Conservation (phyloP, 2,888 invertebrate genomes). For the Cinara cedri region DNA sequence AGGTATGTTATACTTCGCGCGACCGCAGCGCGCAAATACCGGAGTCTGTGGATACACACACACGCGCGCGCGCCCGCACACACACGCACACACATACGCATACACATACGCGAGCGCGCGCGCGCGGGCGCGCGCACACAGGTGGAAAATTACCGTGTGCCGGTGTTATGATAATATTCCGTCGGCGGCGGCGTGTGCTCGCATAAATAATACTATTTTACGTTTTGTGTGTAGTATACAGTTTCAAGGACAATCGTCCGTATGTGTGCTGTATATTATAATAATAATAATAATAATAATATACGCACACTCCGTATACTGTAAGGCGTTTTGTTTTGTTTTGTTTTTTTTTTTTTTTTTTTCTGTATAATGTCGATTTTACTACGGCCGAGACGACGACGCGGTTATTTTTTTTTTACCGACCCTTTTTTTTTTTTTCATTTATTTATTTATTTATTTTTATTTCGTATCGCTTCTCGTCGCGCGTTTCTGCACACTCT, state of each 20-base stretch:
- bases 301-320: neutral
- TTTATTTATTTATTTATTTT: no score
- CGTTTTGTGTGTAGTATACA: neutral
- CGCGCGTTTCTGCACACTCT: neutral
- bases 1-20: no score
- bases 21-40: no score
- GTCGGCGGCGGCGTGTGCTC: constrained; percentile 11
- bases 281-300: neutral
- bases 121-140: no score
- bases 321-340: no score
- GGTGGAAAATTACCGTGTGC: constrained; percentile 25
- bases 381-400: neutral
- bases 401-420: neutral
- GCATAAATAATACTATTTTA: constrained; percentile 45
- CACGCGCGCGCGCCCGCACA: neutral
- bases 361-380: constrained; percentile 5
- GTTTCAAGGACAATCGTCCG: constrained; percentile 37
- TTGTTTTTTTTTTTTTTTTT: constrained; percentile 1
- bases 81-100: no score
- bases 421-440: constrained; percentile 37
- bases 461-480: neutral
- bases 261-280: neutral
- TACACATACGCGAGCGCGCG: no score
- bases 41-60: constrained; percentile 22
- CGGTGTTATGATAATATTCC: constrained; percentile 10